Percentiles rank a stretch among this genome's conserved stretches.
These are phyloP conservation scores for Coracias cyanogaster DNA, from an alignment of 2,797 vertebrate genomes.

Conservation along the genomic window DNA sequence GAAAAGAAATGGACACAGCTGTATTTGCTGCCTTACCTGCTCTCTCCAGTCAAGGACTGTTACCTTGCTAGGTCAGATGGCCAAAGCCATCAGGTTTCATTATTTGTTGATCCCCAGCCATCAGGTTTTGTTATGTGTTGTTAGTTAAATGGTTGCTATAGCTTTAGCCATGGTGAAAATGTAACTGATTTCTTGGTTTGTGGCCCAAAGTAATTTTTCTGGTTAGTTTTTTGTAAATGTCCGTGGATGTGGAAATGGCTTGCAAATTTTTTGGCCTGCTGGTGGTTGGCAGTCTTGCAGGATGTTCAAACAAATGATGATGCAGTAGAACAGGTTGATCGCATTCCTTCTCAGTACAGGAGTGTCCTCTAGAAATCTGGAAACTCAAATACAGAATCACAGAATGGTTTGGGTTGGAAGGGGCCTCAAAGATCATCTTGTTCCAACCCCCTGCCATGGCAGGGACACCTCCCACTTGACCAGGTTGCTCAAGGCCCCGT, in stretches of 20 bases:
- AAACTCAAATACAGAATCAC: not conserved
- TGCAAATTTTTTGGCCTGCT: not conserved
- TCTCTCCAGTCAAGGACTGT: not conserved
- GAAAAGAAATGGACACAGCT: not conserved
- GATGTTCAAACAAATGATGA: accelerated
- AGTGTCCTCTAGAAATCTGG: not conserved
- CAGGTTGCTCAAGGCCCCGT: no score
- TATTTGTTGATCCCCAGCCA: not conserved
- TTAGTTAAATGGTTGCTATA: not conserved
- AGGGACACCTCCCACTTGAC: no score
- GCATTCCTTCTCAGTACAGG: not conserved
- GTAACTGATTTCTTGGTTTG: not conserved
- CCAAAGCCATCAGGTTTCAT: not conserved
- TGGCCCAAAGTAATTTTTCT: not conserved
- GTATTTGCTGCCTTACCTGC: not conserved
- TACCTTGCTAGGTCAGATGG: not conserved
- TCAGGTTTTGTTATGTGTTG: not conserved
- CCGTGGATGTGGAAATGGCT: not conserved
- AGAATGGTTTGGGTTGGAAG: no score
- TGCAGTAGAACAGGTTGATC: not conserved
- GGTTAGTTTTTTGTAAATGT: not conserved
- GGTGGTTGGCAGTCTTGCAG: not conserved
- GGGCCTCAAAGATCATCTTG: no score
- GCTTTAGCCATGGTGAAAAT: not conserved
- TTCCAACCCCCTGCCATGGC: no score